Evolutionary conservation across 2,113 vertebrate species (phyloP).

Genomic region (Rhinoptilus africanus): DNA sequence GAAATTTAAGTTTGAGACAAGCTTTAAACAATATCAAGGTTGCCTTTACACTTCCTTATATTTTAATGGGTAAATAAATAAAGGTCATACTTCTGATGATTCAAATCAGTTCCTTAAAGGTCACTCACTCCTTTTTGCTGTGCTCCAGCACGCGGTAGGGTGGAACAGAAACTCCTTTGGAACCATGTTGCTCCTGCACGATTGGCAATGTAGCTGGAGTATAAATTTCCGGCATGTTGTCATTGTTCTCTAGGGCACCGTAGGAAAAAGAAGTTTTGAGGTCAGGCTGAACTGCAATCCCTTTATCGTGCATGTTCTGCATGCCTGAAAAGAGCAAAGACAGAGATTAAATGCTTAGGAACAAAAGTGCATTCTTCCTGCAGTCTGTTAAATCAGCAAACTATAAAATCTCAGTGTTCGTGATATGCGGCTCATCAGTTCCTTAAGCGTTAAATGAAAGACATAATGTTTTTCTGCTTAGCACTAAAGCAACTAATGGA

Average conservation of each 20-base stretch:
- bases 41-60: not conserved
- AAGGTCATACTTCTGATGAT: not conserved
- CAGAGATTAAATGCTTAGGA: not conserved
- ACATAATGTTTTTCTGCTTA: not conserved
- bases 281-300: slow-evolving; percentile 85
- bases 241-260: slow-evolving; percentile 89
- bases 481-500: not conserved
- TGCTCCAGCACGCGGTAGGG: slow-evolving; percentile 73
- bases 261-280: slow-evolving; percentile 91
- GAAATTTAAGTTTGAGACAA: slow-evolving; percentile 7
- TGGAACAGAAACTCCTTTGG: slow-evolving; percentile 28
- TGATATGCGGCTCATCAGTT: not conserved
- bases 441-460: not conserved
- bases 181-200: slow-evolving; percentile 74
- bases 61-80: slow-evolving; percentile 46
- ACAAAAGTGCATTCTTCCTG: not conserved
- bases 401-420: not conserved
- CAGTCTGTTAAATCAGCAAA: not conserved
- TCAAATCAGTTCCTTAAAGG: not conserved
- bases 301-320: slow-evolving; percentile 90
- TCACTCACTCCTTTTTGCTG: slow-evolving; percentile 78
- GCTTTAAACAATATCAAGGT: not conserved
- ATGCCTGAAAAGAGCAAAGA: slow-evolving; percentile 76
- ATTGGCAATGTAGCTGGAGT: slow-evolving; percentile 76
- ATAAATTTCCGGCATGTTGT: slow-evolving; percentile 76